phyloP scores from a whole-genome alignment of 2,797 vertebrate species.

The Hippocampus kuda region DNA sequence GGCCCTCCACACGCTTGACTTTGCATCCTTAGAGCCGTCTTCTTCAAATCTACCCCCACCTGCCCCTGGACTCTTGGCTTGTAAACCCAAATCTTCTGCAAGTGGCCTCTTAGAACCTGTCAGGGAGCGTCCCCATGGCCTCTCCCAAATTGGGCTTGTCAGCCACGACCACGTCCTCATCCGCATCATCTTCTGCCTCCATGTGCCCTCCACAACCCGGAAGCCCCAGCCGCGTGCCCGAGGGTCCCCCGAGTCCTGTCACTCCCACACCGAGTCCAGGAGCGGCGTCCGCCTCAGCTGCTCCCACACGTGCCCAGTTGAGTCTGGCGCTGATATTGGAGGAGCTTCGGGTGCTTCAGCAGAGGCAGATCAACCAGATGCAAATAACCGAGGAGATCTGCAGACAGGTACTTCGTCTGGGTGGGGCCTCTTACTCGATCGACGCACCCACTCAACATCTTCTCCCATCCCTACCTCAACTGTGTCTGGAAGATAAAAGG shows the following conservation, averaged over 20 bases:
- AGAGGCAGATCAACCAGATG: conserved; percentile 89
- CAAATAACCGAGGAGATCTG: conserved; percentile 91
- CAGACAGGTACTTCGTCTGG: conserved; percentile 79
- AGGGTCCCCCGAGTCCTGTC: conserved; percentile 72
- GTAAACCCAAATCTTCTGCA: conserved; percentile 37
- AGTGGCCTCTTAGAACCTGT: conserved; percentile 29
- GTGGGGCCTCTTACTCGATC: conserved; percentile 61
- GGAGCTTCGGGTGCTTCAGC: conserved; percentile 81
- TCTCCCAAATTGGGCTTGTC: conserved; percentile 73
- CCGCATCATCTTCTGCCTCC: conserved; percentile 64
- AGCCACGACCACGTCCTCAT: conserved; percentile 67
- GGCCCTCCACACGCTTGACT: conserved; percentile 27
- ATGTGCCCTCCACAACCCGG: conserved; percentile 71
- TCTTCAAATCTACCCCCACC: conserved; percentile 21
- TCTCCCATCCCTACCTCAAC: conserved; percentile 60
- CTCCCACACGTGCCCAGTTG: conserved; percentile 64
- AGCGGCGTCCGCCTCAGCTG: conserved; percentile 60
- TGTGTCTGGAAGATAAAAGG: conserved; percentile 70
- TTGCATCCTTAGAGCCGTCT: conserved; percentile 22
- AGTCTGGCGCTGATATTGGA: conserved; percentile 85
- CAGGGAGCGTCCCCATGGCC: conserved; percentile 56
- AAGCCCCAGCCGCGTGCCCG: conserved; percentile 74
- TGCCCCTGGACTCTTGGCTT: conserved; percentile 24
- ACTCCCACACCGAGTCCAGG: conserved; percentile 65
- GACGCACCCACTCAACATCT: conserved; percentile 61